phyloP scores from a whole-genome alignment of 2,113 vertebrate genomes.

The Scomber scombrus region DNA sequence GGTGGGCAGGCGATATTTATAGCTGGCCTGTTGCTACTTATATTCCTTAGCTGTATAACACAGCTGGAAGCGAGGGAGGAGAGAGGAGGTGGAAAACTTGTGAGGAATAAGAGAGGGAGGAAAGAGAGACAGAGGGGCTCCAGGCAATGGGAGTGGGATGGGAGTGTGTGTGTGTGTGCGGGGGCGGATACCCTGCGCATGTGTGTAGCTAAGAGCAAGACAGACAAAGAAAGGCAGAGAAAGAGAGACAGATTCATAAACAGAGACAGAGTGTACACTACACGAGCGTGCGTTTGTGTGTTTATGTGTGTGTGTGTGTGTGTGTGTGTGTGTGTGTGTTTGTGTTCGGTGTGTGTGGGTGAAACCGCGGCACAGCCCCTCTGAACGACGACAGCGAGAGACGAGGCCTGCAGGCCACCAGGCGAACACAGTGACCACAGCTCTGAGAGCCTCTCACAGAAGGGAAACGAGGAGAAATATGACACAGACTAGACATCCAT shows the following conservation, averaged over 20 bases:
- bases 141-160: conserved; percentile 30
- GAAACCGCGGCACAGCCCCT: conserved; percentile 62
- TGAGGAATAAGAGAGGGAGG: conserved; percentile 54
- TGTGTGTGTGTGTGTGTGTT: conserved; percentile 61
- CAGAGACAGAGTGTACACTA: conserved; percentile 7
- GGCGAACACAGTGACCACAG: conserved; percentile 63
- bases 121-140: conserved; percentile 56
- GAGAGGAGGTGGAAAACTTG: conserved; percentile 63
- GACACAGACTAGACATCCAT: conserved; percentile 17
- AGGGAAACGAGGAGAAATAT: conserved; percentile 45
- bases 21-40: conserved; percentile 77
- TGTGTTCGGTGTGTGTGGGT: conserved; percentile 62
- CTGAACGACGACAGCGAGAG: conserved; percentile 44
- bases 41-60: conserved; percentile 75
- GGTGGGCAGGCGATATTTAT: conserved; percentile 83
- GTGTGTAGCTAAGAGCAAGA: conserved; percentile 56
- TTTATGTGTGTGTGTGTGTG: conserved; percentile 54
- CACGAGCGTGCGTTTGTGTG: conserved; percentile 37
- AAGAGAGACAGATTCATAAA: conserved; percentile 5
- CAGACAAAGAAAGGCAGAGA: conserved; percentile 36
- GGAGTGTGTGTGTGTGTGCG: conserved; percentile 37
- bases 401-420: conserved; percentile 60
- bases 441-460: conserved; percentile 62
- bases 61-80: conserved; percentile 77
- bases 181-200: conserved; percentile 43